Evolutionary conservation across 1,140 invertebrate species (phyloP).

Genomic region (Brachionus rotundiformis): DNA sequence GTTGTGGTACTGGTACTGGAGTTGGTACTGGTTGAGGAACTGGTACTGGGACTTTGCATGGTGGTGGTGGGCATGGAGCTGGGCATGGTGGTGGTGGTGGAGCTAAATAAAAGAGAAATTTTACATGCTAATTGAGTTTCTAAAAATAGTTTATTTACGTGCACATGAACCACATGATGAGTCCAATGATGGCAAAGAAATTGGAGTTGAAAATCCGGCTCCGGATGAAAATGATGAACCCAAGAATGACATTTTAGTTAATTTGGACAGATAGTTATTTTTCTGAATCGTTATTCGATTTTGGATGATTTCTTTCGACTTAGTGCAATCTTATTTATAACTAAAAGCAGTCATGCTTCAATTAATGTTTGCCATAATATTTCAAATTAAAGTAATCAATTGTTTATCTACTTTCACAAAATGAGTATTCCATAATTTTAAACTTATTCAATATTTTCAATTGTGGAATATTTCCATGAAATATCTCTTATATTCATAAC

Average conservation of each 20-base stretch:
- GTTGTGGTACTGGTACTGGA: conserved; percentile 39
- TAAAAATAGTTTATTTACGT: neutral
- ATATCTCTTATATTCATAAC: neutral
- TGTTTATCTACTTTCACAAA: neutral
- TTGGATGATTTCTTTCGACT: neutral
- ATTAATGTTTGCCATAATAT: neutral
- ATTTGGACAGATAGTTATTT: neutral
- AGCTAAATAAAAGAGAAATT: neutral
- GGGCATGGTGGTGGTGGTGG: neutral
- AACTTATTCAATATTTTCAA: neutral
- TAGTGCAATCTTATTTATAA: neutral
- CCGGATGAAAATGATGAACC: neutral
- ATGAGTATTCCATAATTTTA: too few relatives aligned
- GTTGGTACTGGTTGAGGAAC: conserved; percentile 21
- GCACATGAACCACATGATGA: neutral
- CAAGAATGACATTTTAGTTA: neutral
- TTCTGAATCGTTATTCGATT: neutral
- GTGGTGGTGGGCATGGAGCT: neutral
- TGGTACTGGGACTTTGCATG: neutral
- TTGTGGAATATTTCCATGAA: neutral
- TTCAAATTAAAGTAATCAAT: neutral
- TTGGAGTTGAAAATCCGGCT: neutral
- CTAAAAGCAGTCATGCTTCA: neutral
- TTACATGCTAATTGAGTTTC: neutral
- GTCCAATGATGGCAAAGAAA: neutral